A percentile compares a stretch with the other conserved stretches of the same genome.
Conservation (phyloP, 2,113 vertebrate species). For the Polypterus senegalus region DNA sequence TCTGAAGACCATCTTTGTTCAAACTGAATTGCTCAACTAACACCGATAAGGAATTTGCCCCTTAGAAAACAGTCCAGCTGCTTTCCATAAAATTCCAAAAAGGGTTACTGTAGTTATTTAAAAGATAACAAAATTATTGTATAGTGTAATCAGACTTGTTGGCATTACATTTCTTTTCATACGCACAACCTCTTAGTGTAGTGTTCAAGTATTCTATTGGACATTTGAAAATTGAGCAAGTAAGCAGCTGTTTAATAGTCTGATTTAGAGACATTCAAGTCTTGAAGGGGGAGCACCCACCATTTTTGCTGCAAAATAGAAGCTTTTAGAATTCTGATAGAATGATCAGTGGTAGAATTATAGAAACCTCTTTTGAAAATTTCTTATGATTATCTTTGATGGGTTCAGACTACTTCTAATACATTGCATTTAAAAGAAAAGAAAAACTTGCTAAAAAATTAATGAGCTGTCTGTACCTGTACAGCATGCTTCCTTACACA, state of each 20-base stretch:
- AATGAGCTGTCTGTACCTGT: too few relatives aligned
- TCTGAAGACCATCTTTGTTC: constrained; percentile 91
- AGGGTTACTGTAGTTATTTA: constrained; percentile 63
- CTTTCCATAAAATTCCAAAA: constrained; percentile 42
- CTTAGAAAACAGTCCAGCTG: constrained; percentile 51
- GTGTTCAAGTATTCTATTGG: constrained; percentile 31
- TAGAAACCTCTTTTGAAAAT: too few relatives aligned
- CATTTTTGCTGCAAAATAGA: too few relatives aligned
- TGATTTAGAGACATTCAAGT: constrained; percentile 17
- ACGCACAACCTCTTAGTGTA: constrained; percentile 33
- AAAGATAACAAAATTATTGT: constrained; percentile 65
- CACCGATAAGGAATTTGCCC: constrained; percentile 65
- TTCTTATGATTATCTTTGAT: too few relatives aligned
- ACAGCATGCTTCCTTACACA: too few relatives aligned
- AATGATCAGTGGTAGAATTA: too few relatives aligned
- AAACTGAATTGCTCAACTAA: constrained; percentile 72
- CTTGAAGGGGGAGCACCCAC: background rate
- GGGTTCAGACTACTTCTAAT: too few relatives aligned
- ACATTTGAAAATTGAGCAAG: constrained; percentile 14
- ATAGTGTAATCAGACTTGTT: constrained; percentile 71
- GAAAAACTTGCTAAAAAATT: too few relatives aligned
- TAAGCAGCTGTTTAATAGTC: constrained; percentile 12
- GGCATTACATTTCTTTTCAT: constrained; percentile 63
- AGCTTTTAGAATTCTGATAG: too few relatives aligned
- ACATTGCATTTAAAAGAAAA: too few relatives aligned